A percentile compares a stretch with the other conserved stretches of the same genome.
These are phyloP conservation scores for Papilio polyxenes DNA, from an alignment of 1,140 invertebrate species.

Conservation along the genomic window DNA sequence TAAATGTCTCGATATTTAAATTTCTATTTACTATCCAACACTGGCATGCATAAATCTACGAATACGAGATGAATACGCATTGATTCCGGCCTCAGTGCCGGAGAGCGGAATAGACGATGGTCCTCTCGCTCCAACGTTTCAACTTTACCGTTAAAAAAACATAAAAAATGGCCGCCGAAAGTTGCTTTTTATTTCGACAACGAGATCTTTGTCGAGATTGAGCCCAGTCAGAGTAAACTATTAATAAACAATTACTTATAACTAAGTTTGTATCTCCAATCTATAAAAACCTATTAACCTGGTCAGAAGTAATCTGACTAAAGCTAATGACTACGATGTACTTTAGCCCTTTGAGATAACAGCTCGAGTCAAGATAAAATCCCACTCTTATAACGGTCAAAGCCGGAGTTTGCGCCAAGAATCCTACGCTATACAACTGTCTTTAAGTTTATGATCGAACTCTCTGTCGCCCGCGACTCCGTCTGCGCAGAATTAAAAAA, in stretches of 20 bases:
- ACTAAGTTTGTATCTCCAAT: background rate
- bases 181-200: constrained; percentile 44
- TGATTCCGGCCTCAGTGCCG: constrained; percentile 41
- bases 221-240: constrained; percentile 32
- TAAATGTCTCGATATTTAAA: background rate
- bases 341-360: constrained; percentile 1
- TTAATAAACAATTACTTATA: constrained; percentile 1
- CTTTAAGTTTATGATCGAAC: too few relatives aligned
- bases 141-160: constrained; percentile 48
- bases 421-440: background rate
- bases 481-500: too few relatives aligned
- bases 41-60: background rate
- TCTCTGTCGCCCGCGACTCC: too few relatives aligned
- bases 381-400: constrained; percentile 3
- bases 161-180: constrained; percentile 49
- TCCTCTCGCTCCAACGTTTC: constrained; percentile 41
- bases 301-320: background rate
- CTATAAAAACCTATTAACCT: background rate
- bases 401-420: background rate
- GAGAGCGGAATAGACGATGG: constrained; percentile 27
- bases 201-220: constrained; percentile 44
- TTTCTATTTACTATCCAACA: background rate
- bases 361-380: background rate
- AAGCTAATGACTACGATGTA: background rate
- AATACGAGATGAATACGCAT: constrained; percentile 50